These are phyloP conservation scores for Brenthis daphne DNA, from an alignment of 2,888 invertebrate genomes.

Conservation along the genomic window DNA sequence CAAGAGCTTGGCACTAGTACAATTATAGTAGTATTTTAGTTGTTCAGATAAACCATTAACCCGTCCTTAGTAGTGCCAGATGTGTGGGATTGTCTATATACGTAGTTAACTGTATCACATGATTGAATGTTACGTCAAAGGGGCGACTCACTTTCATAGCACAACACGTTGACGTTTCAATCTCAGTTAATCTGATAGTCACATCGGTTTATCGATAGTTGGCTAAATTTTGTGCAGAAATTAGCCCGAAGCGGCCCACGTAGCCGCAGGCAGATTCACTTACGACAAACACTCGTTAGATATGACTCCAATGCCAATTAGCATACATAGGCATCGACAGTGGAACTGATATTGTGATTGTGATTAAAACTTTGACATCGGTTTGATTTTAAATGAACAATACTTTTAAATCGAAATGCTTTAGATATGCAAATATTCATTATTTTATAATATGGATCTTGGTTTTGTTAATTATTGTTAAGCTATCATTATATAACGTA, in stretches of 20 bases:
- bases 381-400: no score
- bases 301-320: constrained; percentile 45
- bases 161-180: constrained; percentile 32
- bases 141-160: constrained; percentile 29
- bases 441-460: background rate
- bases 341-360: constrained; percentile 28
- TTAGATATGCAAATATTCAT: background rate
- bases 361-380: constrained; percentile 11
- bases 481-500: no score
- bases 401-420: background rate
- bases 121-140: constrained; percentile 28
- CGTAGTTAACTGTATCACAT: constrained; percentile 15
- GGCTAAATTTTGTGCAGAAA: constrained; percentile 40
- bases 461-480: background rate
- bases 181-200: constrained; percentile 32
- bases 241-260: constrained; percentile 37
- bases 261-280: constrained; percentile 41
- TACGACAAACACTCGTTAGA: constrained; percentile 43
- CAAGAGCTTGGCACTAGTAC: background rate
- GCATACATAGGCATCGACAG: constrained; percentile 35
- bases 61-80: background rate
- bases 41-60: background rate
- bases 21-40: background rate
- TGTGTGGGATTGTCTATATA: constrained; percentile 3
- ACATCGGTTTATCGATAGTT: constrained; percentile 35